These are phyloP conservation scores for Cryptotermes secundus DNA, from an alignment of 1,140 invertebrate genomes.

Conservation along the genomic window DNA sequence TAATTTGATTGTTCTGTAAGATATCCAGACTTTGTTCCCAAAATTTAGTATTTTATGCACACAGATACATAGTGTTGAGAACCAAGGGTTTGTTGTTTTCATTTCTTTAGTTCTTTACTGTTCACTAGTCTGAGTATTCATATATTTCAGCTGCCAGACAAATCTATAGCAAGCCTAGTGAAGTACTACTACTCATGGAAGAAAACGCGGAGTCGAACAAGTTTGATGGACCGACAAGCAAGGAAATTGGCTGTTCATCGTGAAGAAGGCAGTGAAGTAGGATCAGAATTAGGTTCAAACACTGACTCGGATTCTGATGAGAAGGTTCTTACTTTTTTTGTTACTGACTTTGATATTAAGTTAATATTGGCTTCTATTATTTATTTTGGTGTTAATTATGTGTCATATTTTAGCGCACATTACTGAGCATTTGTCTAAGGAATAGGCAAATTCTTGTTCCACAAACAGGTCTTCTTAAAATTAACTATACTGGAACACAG, in stretches of 20 bases:
- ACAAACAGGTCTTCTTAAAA: no score
- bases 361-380: no score
- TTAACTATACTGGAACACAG: no score
- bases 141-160: conserved; percentile 82
- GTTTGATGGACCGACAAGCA: conserved; percentile 89
- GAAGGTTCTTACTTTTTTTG: conserved; percentile 59
- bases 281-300: conserved; percentile 71
- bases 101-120: not conserved
- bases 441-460: no score
- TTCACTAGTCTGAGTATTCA: not conserved
- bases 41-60: no score
- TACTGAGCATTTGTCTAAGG: no score
- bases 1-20: no score
- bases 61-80: no score
- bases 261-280: conserved; percentile 75
- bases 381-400: no score
- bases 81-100: no score
- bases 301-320: conserved; percentile 86
- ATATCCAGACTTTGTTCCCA: no score
- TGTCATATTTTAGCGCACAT: no score
- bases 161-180: conserved; percentile 92
- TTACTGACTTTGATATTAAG: not conserved
- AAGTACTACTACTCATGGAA: conserved; percentile 99
- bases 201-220: conserved; percentile 87
- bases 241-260: conserved; percentile 60